These are phyloP conservation scores for Sinocyclocheilus maitianheensis DNA, from an alignment of 2,113 vertebrate genomes.

Conservation along the genomic window DNA sequence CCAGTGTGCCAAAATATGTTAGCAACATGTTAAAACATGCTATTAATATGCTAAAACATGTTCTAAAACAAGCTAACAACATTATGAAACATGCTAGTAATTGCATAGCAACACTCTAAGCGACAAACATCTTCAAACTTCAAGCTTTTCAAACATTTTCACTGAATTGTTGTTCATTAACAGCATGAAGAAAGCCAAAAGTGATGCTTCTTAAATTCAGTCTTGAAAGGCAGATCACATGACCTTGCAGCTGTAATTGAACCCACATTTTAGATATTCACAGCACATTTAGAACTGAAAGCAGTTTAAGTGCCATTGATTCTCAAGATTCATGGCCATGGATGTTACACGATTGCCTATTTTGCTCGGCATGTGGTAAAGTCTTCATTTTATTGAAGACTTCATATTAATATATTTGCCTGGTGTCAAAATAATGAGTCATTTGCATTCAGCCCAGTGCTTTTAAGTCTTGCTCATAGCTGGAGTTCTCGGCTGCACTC, in stretches of 20 bases:
- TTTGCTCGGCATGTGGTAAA: conserved; percentile 15
- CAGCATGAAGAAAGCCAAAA: background rate
- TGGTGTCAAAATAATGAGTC: conserved; percentile 67
- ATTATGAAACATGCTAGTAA: no score
- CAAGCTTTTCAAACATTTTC: no score
- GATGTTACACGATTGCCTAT: conserved; percentile 11
- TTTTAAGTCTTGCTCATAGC: conserved; percentile 56
- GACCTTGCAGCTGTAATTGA: background rate
- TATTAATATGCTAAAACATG: no score
- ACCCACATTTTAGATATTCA: background rate
- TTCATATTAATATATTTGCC: conserved; percentile 54
- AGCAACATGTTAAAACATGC: no score
- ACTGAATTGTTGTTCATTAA: background rate
- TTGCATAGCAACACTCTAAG: no score
- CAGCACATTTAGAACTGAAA: conserved; percentile 1
- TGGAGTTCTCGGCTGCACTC: conserved; percentile 46
- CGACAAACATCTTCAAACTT: no score
- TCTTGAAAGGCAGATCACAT: background rate
- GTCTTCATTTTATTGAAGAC: conserved; percentile 26
- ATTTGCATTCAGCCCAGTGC: conserved; percentile 66
- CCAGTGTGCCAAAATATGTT: no score
- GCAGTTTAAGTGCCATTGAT: background rate
- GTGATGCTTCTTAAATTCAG: background rate
- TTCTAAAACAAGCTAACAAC: no score
- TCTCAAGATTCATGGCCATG: background rate